Percentiles rank a stretch among this genome's conserved stretches.
phyloP scores from a whole-genome alignment of 2,888 invertebrate genomes.

The Lasius fuliginosus region DNA sequence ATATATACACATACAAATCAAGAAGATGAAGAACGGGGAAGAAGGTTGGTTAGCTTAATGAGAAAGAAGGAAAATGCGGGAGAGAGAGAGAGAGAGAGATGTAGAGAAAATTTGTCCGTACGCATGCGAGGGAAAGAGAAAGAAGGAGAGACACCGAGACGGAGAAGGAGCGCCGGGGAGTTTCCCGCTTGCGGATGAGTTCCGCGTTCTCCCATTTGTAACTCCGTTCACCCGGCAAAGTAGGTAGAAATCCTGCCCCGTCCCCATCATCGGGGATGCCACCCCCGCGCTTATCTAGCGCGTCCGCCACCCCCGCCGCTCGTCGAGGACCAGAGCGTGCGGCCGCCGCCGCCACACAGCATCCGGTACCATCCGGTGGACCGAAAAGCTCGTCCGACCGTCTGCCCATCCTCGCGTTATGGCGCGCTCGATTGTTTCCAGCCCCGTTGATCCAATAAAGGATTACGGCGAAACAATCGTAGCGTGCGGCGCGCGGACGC shows the following conservation, averaged over 20 bases:
- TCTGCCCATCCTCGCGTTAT: conserved; percentile 81
- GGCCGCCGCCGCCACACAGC: conserved; percentile 27
- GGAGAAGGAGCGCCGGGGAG: conserved; percentile 44
- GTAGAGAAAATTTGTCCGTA: background rate
- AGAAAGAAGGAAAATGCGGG: conserved; percentile 5
- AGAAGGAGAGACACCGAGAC: background rate
- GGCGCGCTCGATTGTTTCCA: conserved; percentile 85
- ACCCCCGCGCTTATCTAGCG: conserved; percentile 70
- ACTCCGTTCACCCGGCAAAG: conserved; percentile 85
- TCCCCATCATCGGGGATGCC: conserved; percentile 77
- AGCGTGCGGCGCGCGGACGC: conserved; percentile 73
- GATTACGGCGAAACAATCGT: conserved; percentile 85
- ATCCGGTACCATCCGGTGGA: conserved; percentile 63
- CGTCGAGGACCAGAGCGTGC: conserved; percentile 7
- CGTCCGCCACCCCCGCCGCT: conserved; percentile 34
- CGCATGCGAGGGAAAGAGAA: background rate
- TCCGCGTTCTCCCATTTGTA: conserved; percentile 85
- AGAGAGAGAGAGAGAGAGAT: background rate
- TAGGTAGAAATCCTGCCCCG: conserved; percentile 81
- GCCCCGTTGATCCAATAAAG: conserved; percentile 86
- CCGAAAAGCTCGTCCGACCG: conserved; percentile 70
- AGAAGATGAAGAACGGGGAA: background rate
- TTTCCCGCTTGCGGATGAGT: conserved; percentile 83
- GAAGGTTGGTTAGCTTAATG: background rate
- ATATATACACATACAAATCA: background rate